Evolutionary conservation across 1,140 invertebrate genomes (phyloP), one percentile per base, ranked within the genome.

Genomic region (Colletes latitarsis): DNA sequence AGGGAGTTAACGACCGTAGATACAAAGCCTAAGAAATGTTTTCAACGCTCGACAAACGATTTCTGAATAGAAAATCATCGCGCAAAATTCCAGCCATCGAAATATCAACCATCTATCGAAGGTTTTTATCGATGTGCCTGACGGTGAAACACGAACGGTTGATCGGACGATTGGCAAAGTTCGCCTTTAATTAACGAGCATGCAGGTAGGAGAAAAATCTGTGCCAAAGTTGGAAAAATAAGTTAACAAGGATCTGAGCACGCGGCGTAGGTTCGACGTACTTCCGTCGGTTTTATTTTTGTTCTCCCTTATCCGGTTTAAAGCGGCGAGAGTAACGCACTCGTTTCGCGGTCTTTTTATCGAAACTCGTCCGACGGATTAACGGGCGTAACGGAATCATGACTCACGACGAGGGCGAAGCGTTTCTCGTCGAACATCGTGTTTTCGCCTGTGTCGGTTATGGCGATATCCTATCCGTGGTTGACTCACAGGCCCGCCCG

Each of bases 341-440:
- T 64, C 55, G 49, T 73, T 66, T 64, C 60, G 49, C 52, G 12
- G 60, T 9, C 8, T 17, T 79, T 73, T 53, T 4, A 10, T 52
- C 39, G 9, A 19, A 46, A 19, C 17, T 71, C 30, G 58, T 43
- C 6, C 30, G 43, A 63, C 58, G n/a, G 58, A 53, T 53, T 53
- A 71, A 63, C 43, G 76, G 15, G 41, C 19, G 6, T 21, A 9
- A 52, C 46, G 9, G 15, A 55, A 55, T 63, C 15, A 41, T 64
- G 60, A 79, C 12, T 79, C 77, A 72, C 46, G 14, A 9, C 55
- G 6, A 64, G 64, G 74, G 74, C 49, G 53, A 39, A 14, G n/a
- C 49, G 49, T 70, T 52, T n/a, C 55, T 71, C 49, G 46, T 71
- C 49, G 60, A 53, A 46, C 58, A 21, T 9, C 19, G 19, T 76